These are phyloP conservation scores for Centropus bengalensis DNA, from an alignment of 2,113 vertebrate genomes.

Conservation along the genomic window DNA sequence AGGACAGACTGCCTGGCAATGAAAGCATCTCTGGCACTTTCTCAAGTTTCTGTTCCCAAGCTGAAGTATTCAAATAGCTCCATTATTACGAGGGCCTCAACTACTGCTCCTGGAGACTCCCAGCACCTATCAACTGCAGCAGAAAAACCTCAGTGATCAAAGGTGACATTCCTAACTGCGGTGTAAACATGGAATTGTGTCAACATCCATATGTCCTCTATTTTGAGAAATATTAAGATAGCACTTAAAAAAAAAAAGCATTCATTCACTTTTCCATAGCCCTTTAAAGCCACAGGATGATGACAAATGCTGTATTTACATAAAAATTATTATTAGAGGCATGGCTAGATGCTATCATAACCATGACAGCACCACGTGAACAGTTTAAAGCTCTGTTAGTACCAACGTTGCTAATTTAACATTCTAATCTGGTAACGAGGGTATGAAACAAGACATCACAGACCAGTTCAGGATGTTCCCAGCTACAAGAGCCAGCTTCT, in stretches of 20 bases:
- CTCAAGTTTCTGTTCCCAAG: conserved; percentile 10
- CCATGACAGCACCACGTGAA: neutral
- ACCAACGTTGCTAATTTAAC: neutral
- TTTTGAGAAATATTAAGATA: neutral
- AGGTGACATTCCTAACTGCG: neutral
- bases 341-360: neutral
- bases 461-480: neutral
- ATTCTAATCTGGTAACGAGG: neutral
- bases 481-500: neutral
- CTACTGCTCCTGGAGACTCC: neutral
- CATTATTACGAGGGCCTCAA: neutral
- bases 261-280: neutral
- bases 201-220: neutral
- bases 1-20: conserved; percentile 41
- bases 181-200: neutral
- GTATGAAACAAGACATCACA: neutral
- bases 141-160: neutral
- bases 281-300: neutral
- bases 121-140: neutral
- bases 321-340: conserved; percentile 4
- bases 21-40: conserved; percentile 19
- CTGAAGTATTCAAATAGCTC: neutral
- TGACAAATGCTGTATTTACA: neutral
- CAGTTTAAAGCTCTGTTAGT: neutral
- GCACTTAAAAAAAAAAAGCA: neutral